Evolutionary conservation across 2,797 vertebrate genomes (phyloP).

Genomic region (Tapera naevia): DNA sequence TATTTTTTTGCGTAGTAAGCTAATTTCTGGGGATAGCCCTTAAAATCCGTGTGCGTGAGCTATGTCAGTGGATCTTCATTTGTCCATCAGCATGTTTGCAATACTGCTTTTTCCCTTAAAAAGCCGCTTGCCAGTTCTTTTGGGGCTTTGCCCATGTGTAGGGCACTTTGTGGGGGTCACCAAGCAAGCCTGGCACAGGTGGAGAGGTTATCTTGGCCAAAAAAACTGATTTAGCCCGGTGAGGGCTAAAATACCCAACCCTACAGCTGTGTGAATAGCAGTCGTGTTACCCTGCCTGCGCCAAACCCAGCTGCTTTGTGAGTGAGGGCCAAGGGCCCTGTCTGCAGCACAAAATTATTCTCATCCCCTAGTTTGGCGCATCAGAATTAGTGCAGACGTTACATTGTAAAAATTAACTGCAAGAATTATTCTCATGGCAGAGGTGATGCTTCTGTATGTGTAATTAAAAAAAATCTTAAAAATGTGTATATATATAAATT

Average conservation of each 20-base stretch:
- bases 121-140: not conserved
- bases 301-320: not conserved
- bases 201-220: not conserved
- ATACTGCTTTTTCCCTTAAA: not conserved
- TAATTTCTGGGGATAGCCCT: not conserved
- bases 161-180: not conserved
- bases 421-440: not conserved
- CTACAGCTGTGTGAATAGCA: not conserved
- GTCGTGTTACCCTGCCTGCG: not conserved
- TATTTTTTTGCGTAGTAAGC: not conserved
- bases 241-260: not conserved
- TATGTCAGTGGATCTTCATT: not conserved
- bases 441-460: not conserved
- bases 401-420: fast-evolving
- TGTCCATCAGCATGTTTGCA: not conserved
- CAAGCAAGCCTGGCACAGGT: not conserved
- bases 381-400: not conserved
- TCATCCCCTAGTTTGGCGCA: not conserved
- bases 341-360: not conserved
- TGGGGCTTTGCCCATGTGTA: not conserved
- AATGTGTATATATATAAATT: not conserved
- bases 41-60: fast-evolving
- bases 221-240: not conserved
- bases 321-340: fast-evolving
- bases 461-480: not conserved